These are phyloP conservation scores for Pygoscelis antarcticus DNA, from an alignment of 2,113 vertebrate species.

Conservation along the genomic window DNA sequence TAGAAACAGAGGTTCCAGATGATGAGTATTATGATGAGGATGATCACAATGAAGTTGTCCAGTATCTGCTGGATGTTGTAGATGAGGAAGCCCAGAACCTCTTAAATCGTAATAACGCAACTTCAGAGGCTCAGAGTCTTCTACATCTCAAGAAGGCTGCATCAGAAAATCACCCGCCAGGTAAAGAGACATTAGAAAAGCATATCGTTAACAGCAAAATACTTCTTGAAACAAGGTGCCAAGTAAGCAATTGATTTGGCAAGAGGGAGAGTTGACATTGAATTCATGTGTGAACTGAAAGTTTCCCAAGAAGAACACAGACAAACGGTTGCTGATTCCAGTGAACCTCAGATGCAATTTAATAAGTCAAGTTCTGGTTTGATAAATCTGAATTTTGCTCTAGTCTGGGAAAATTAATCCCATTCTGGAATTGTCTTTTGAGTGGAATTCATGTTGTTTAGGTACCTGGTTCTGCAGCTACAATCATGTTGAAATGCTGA, in stretches of 20 bases:
- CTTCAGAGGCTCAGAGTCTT: conserved; percentile 72
- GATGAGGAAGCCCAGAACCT: conserved; percentile 83
- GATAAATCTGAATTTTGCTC: background rate
- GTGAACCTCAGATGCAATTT: background rate
- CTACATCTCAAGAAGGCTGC: conserved; percentile 54
- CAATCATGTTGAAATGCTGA: background rate
- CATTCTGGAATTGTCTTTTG: background rate
- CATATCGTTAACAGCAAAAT: background rate
- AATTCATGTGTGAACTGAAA: background rate
- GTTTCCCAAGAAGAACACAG: background rate
- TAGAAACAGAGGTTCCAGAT: conserved; percentile 63
- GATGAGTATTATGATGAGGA: conserved; percentile 76
- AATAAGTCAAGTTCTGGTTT: background rate
- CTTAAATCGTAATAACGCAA: conserved; percentile 58
- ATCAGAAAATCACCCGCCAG: conserved; percentile 29
- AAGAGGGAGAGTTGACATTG: background rate
- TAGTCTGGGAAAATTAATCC: background rate
- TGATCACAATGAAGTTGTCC: conserved; percentile 81
- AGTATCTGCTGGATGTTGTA: conserved; percentile 80
- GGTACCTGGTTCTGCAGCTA: background rate
- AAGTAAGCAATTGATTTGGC: background rate
- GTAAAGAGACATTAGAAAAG: conserved; percentile 46
- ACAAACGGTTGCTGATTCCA: background rate
- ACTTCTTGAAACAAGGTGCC: background rate
- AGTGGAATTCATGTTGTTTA: background rate